Evolutionary conservation across 2,797 vertebrate genomes (phyloP), one percentile per base, ranked within the genome.

Genomic region (Chloroceryle inda): DNA sequence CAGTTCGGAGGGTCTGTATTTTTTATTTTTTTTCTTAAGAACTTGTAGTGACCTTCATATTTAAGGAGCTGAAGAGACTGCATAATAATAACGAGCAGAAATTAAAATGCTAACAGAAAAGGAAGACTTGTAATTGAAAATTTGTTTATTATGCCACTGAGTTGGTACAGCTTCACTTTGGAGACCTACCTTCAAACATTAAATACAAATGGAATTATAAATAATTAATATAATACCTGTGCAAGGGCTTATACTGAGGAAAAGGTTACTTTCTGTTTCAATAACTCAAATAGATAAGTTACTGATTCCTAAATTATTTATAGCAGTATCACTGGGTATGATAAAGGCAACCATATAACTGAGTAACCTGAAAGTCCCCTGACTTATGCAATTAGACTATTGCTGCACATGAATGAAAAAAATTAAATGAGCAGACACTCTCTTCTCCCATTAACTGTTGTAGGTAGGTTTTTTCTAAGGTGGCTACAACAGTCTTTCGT

Each of bases 321-420:
- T 64, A 49, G 37, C 23, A 15, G 5, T 50, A 7, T 62, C 0
- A 0, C 64, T 86, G 40, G 13, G 6, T 67, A 9, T 10, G 21
- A 63, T 59, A 56, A 85, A 80, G 84, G 20, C 23, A 59, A n/a
- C 11, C 16, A 2, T 35, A 24, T 21, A 44, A 52, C 38, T 59
- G 61, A 49, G 29, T 27, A 75, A 81, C 17, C 35, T 56, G n/a
- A 14, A 69, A 85, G 42, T 56, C 38, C 14, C 10, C 24, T 72
- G 38, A 33, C 3, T 47, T 52, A 31, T 12, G 31, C n/a, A 83
- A 83, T 59, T 24, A 66, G 6, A 9, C 42, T 52, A 1, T 45
- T 82, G 26, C 27, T 84, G 37, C 47, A 66, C 9, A 21, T 4
- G 3, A n/a, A n/a, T 66, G 8, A 61, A 56, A 44, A 56, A 78